Evolutionary conservation across 2,113 vertebrate genomes (phyloP).

Genomic region (Megalops atlanticus): DNA sequence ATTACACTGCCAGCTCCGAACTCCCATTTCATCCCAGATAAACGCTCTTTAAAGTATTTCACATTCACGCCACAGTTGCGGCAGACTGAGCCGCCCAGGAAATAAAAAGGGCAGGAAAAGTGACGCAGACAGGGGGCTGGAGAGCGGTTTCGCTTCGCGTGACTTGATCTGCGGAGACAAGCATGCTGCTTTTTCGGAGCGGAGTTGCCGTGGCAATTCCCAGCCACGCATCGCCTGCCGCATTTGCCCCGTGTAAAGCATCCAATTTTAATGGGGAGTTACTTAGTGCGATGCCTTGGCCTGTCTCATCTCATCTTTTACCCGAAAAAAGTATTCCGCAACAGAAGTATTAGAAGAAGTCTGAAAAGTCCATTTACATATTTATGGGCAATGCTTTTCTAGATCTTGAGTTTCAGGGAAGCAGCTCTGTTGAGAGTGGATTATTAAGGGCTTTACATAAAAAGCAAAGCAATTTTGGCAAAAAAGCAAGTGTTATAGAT

Average conservation of each 20-base stretch:
- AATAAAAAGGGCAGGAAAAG: constrained; percentile 51
- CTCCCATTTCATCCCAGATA: constrained; percentile 13
- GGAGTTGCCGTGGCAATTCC: constrained; percentile 46
- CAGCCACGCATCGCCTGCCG: constrained; percentile 29
- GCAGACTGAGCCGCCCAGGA: constrained; percentile 33
- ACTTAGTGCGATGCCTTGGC: constrained; percentile 7
- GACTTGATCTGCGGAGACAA: constrained; percentile 54
- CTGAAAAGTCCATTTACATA: constrained; percentile 61
- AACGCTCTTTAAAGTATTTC: constrained; percentile 9
- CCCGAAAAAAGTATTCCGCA: constrained; percentile 19
- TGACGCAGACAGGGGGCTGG: constrained; percentile 38
- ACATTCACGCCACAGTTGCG: not conserved
- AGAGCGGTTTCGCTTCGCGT: constrained; percentile 44
- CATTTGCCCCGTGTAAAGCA: constrained; percentile 15
- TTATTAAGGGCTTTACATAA: constrained; percentile 56
- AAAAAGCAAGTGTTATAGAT: not conserved
- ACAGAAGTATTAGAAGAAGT: constrained; percentile 37
- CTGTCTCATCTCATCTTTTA: constrained; percentile 14
- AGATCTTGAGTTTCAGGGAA: constrained; percentile 59
- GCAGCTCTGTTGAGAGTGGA: constrained; percentile 54
- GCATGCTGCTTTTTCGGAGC: constrained; percentile 17
- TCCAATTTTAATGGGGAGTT: constrained; percentile 25
- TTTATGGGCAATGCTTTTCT: constrained; percentile 60
- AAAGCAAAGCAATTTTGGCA: constrained; percentile 42
- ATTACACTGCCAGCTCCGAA: not conserved